Evolutionary conservation across 2,797 vertebrate species (phyloP).

Genomic region (Rhinoraja longicauda): DNA sequence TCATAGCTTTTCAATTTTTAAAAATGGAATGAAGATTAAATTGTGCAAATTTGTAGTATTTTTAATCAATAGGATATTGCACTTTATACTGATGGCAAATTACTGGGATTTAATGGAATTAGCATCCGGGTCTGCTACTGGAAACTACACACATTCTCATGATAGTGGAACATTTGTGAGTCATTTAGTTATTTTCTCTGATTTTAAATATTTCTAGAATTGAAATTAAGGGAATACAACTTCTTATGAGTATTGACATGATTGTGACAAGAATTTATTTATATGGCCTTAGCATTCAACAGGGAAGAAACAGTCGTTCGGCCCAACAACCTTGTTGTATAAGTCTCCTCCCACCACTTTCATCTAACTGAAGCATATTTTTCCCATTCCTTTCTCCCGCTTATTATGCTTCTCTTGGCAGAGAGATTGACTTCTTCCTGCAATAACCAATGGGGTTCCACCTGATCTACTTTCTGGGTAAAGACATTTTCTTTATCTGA

Average conservation of each 20-base stretch:
- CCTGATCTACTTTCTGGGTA: neutral
- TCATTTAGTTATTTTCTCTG: neutral
- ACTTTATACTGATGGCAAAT: neutral
- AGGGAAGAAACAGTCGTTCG: neutral
- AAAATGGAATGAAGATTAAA: neutral
- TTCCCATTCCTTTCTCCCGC: neutral
- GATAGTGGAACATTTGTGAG: neutral
- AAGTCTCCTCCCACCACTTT: neutral
- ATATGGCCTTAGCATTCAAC: neutral
- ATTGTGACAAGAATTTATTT: neutral
- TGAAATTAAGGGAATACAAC: neutral
- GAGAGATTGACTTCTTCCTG: too few species aligned
- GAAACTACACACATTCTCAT: neutral
- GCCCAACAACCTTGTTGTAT: neutral
- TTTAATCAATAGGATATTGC: neutral
- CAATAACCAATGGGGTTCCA: neutral
- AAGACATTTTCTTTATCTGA: neutral
- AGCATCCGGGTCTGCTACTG: neutral
- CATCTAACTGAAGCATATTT: neutral
- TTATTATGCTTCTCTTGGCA: neutral
- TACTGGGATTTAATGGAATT: neutral
- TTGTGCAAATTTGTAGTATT: neutral
- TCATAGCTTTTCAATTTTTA: neutral
- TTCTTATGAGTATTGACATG: neutral
- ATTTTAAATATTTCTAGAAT: neutral